Base-by-base conservation (phyloP, 2,888 invertebrate genomes). In the Rapana venosa region DNA sequence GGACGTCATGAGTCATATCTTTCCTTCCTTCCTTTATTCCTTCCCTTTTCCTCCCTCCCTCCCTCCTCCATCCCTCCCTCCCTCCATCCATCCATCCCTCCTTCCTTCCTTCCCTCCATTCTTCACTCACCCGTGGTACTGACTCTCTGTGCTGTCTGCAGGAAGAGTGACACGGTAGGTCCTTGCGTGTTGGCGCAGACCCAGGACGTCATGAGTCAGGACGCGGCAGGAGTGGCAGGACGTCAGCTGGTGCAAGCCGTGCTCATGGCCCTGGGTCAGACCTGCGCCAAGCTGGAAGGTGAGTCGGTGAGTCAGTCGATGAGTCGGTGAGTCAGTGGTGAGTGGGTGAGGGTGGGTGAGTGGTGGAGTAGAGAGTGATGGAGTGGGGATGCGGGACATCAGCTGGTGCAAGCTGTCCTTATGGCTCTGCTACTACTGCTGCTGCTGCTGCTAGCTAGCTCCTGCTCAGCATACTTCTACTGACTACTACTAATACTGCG, bases 171-270 rank as follows among this genome's bases (percentile, higher is more conserved):
- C 6, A 83, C 81, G 26, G 81, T 83, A 22, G 81, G 81, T 22
- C 81, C 81, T 6, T 83, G 81, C 81, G 81, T 83, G 81, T 8
- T 83, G 47, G 36, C 36, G 4, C 36, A 47, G 81, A 83, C 81
- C 47, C 81, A 83, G 4, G 47, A 47, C 36, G 81, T 47, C 22
- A 36, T 83, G 81, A 47, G 47, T 4, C 81, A 83, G 47, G 81
- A 83, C 47, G 5, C 30, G 32, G 30, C 8, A 8, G 47, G 81
- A 2, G 36, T 36, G 81, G 22, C 47, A 8, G 81, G 81, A 36
- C 13, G 81, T 36, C 36, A 83, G 81, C 81, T 83, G 81, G 81
- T 83, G 20, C 81, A 83, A 26, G 20, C 81, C 26, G 81, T 83
- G 1, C 47, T 83, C 26, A 20, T 83, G 81, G 81, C 81, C 47